Conservation (phyloP, 1,140 invertebrate genomes). For the Drosophila micromelanica region DNA sequence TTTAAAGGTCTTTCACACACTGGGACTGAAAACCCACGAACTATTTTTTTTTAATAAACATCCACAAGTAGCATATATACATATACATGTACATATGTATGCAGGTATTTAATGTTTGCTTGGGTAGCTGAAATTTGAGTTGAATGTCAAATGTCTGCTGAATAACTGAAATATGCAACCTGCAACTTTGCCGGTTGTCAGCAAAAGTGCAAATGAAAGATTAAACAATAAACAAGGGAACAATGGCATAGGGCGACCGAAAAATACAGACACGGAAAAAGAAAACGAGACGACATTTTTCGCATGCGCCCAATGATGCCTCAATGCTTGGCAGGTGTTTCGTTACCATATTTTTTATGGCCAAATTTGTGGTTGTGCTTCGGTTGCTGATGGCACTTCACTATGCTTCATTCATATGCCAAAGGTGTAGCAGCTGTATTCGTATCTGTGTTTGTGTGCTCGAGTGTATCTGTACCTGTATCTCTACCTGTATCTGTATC, state of each 20-base stretch:
- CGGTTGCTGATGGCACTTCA: slow-evolving; percentile 48
- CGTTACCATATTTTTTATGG: slow-evolving; percentile 72
- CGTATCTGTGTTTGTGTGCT: neutral
- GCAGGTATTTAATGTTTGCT: slow-evolving; percentile 9
- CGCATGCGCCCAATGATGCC: slow-evolving; percentile 48
- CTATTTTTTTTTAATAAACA: slow-evolving; percentile 3
- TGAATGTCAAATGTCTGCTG: slow-evolving; percentile 37
- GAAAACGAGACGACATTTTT: slow-evolving; percentile 51
- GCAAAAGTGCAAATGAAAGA: slow-evolving; percentile 68
- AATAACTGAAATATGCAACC: slow-evolving; percentile 38
- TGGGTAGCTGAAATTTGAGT: slow-evolving; percentile 60
- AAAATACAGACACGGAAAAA: neutral
- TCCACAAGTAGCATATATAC: neutral
- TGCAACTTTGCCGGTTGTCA: slow-evolving; percentile 18
- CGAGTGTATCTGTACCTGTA: slow-evolving; percentile 10
- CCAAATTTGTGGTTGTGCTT: slow-evolving; percentile 59
- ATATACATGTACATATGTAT: neutral
- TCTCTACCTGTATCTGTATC: slow-evolving; percentile 28
- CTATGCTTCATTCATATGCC: slow-evolving; percentile 68
- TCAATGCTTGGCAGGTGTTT: slow-evolving; percentile 65
- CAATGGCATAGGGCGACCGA: slow-evolving; percentile 27
- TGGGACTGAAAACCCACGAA: neutral
- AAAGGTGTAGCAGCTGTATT: slow-evolving; percentile 39
- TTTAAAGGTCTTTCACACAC: neutral
- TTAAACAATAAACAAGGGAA: slow-evolving; percentile 67